Evolutionary conservation across 2,888 invertebrate genomes (phyloP).

Genomic region (Schizaphis graminum): DNA sequence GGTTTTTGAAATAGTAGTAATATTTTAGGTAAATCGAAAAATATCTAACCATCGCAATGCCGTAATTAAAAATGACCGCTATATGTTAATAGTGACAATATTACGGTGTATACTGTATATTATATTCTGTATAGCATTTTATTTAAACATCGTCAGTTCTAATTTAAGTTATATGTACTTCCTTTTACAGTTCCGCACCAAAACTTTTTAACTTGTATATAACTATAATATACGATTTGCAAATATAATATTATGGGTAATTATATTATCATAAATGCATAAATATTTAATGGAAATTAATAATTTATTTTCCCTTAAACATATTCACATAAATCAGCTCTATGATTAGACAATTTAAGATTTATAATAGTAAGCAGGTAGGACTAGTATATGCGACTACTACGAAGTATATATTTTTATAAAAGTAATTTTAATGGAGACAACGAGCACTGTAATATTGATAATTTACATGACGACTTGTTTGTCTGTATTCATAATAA

Average conservation of each 20-base stretch:
- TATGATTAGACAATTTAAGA: not conserved
- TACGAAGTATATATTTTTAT: not conserved
- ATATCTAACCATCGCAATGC: not conserved
- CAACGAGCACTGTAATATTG: not conserved
- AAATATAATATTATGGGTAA: not conserved
- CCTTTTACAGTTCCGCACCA: not conserved
- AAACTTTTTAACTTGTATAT: not conserved
- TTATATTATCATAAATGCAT: not conserved
- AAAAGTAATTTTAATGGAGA: not conserved
- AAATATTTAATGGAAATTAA: not conserved
- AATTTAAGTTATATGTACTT: not conserved
- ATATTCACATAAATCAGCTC: not conserved
- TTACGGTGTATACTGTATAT: not conserved
- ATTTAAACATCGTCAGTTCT: not conserved
- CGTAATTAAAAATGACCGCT: not conserved
- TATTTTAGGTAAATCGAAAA: not conserved
- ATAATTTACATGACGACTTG: not conserved
- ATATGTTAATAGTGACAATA: not conserved
- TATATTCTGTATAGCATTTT: not conserved
- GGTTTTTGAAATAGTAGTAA: not conserved
- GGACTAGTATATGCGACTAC: not conserved
- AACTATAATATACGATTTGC: not conserved
- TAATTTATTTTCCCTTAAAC: not conserved
- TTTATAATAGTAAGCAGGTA: not conserved
- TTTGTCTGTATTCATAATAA: not conserved